These are phyloP conservation scores for Hylyphantes graminicola DNA, from an alignment of 1,140 invertebrate genomes.

Conservation along the genomic window DNA sequence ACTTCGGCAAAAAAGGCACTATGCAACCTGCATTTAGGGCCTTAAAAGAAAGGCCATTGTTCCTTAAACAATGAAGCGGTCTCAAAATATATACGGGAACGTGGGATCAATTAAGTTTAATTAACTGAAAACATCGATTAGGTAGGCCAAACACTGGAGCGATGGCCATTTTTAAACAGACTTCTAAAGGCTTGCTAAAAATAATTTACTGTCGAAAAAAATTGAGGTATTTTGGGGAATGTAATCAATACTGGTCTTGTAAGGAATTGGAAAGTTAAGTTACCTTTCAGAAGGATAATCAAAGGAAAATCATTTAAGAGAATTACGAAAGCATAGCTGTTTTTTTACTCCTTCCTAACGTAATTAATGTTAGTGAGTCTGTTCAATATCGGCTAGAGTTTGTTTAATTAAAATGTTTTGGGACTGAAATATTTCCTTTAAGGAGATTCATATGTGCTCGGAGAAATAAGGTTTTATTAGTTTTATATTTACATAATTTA, in stretches of 20 bases:
- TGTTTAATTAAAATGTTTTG: too few species aligned
- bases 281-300: not conserved
- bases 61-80: constrained; percentile 52
- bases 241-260: too few species aligned
- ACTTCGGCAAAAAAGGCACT: constrained; percentile 14
- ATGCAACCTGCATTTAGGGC: constrained; percentile 44
- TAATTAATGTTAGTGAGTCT: too few species aligned
- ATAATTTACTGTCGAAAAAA: constrained; percentile 9
- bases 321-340: too few species aligned
- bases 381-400: too few species aligned
- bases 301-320: too few species aligned
- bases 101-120: constrained; percentile 57
- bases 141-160: constrained; percentile 54
- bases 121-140: constrained; percentile 59
- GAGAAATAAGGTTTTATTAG: too few species aligned
- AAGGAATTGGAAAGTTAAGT: too few species aligned
- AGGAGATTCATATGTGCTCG: too few species aligned
- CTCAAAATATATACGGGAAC: constrained; percentile 41
- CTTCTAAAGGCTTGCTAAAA: constrained; percentile 36
- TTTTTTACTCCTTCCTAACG: too few species aligned
- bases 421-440: too few species aligned
- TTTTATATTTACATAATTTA: too few species aligned
- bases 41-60: constrained; percentile 53
- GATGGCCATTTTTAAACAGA: constrained; percentile 45
- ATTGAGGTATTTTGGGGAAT: not conserved